Evolutionary conservation across 2,113 vertebrate genomes (phyloP).

Genomic region (Oxygymnocypris stewartii): DNA sequence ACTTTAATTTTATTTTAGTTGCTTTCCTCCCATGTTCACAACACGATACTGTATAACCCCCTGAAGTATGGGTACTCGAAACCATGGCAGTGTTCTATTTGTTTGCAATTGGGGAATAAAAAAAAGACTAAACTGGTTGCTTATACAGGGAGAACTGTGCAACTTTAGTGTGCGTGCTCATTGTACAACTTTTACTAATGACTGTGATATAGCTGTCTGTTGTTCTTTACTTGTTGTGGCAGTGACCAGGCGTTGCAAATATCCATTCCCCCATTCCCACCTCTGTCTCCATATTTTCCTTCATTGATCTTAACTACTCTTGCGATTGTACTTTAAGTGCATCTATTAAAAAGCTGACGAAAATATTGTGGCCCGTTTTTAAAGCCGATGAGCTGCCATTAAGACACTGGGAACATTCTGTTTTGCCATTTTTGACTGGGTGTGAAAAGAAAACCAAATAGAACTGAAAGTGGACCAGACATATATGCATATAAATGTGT

Average conservation of each 20-base stretch:
- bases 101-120: conserved; percentile 60
- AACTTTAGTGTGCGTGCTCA: conserved; percentile 69
- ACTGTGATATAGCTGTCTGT: conserved; percentile 79
- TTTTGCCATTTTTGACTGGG: conserved; percentile 52
- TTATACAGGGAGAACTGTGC: conserved; percentile 68
- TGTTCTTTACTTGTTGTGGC: conserved; percentile 75
- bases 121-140: conserved; percentile 48
- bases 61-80: conserved; percentile 1
- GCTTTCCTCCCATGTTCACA: conserved; percentile 14
- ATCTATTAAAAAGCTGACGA: conserved; percentile 73
- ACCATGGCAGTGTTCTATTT: conserved; percentile 33
- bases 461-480: conserved; percentile 71
- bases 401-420: conserved; percentile 54
- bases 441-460: conserved; percentile 59
- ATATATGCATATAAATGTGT: conserved; percentile 72
- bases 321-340: conserved; percentile 76
- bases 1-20: background rate
- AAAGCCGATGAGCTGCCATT: conserved; percentile 8
- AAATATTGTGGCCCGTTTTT: conserved; percentile 56
- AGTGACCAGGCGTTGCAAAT: conserved; percentile 74
- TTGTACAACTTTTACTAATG: conserved; percentile 76
- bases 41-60: background rate
- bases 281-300: conserved; percentile 60
- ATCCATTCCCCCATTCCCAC: conserved; percentile 57
- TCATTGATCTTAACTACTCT: conserved; percentile 63